A percentile compares a stretch with the other conserved stretches of the same genome.
These are phyloP conservation scores for Drosophila funebris DNA, from an alignment of 1,140 invertebrate species.

Conservation along the genomic window DNA sequence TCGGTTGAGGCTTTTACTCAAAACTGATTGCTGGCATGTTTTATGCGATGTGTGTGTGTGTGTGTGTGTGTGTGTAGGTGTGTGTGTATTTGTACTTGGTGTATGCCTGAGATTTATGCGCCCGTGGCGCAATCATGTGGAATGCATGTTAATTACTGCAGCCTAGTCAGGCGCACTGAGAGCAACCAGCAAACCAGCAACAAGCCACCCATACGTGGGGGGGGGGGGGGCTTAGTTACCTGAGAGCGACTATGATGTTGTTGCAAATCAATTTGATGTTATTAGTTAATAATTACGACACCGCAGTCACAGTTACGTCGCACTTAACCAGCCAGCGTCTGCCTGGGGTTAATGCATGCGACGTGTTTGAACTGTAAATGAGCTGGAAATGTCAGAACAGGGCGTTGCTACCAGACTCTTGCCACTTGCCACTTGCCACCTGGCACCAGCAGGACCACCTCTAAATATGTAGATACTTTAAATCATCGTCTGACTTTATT, in stretches of 20 bases:
- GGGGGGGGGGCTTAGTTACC: conserved; percentile 8
- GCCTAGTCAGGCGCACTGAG: conserved; percentile 39
- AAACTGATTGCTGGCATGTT: conserved; percentile 64
- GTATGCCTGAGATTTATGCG: conserved; percentile 69
- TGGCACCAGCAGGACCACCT: neutral
- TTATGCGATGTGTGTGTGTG: conserved; percentile 5
- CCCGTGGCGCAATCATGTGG: conserved; percentile 73
- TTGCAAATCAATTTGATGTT: conserved; percentile 82
- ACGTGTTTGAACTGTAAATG: conserved; percentile 82
- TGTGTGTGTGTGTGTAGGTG: neutral
- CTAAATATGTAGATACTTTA: conserved; percentile 41
- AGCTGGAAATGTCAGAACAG: conserved; percentile 71
- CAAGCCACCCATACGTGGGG: no score
- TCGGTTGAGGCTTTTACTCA: conserved; percentile 60
- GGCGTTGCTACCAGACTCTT: conserved; percentile 37
- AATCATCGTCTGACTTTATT: conserved; percentile 62
- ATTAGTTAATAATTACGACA: conserved; percentile 80
- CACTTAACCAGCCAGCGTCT: conserved; percentile 62
- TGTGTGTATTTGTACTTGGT: conserved; percentile 18
- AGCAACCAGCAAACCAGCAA: neutral
- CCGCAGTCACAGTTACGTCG: conserved; percentile 45
- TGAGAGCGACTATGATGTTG: conserved; percentile 49
- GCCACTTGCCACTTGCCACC: neutral
- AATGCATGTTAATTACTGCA: conserved; percentile 81
- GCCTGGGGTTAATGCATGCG: conserved; percentile 74